Conservation (phyloP, 1,140 invertebrate species). For the Chrysoperla carnea region DNA sequence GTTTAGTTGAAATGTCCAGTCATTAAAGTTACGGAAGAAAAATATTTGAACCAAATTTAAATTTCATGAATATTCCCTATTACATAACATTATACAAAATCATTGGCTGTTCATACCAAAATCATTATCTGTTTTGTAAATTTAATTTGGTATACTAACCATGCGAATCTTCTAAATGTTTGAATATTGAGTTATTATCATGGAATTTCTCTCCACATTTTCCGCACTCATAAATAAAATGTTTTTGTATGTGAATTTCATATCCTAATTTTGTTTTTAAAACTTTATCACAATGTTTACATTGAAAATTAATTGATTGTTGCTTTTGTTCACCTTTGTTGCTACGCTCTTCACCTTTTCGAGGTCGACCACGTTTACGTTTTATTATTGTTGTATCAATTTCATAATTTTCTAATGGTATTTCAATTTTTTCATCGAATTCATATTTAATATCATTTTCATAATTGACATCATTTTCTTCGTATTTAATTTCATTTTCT, state of each 20-base stretch:
- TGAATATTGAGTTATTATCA: conserved; percentile 16
- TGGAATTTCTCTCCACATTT: conserved; percentile 15
- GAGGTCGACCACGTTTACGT: conserved; percentile 10
- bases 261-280: conserved; percentile 11
- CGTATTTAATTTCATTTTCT: neutral
- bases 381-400: conserved; percentile 1
- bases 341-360: conserved; percentile 7
- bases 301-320: conserved; percentile 12
- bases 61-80: too few relatives aligned
- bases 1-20: too few relatives aligned
- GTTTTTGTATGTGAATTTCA: conserved; percentile 14
- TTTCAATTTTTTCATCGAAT: conserved; percentile 2
- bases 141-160: conserved; percentile 28
- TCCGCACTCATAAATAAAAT: conserved; percentile 13
- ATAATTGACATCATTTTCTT: conserved; percentile 2
- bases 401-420: conserved; percentile 8
- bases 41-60: too few relatives aligned
- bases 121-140: too few relatives aligned
- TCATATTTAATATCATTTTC: conserved; percentile 5
- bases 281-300: conserved; percentile 15
- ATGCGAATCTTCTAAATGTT: conserved; percentile 23
- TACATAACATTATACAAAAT: too few relatives aligned
- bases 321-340: conserved; percentile 3
- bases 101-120: conserved; percentile 27
- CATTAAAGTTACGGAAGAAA: too few relatives aligned